Conservation (phyloP, 2,888 invertebrate genomes). For the Eupithecia dodoneata region DNA sequence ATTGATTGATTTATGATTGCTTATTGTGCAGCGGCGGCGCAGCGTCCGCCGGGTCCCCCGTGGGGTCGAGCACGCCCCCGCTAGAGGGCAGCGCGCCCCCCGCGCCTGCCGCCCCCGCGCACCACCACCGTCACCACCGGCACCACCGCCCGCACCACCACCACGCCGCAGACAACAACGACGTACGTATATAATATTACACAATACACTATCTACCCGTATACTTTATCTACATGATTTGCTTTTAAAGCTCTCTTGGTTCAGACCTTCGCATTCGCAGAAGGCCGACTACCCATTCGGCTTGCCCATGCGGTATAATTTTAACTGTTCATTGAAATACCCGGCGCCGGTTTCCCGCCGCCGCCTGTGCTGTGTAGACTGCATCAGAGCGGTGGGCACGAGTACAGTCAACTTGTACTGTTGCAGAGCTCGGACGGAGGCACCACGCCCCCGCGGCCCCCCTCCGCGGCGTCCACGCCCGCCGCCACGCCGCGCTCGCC, state of each 20-base stretch:
- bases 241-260: too few species aligned
- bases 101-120: conserved; percentile 18
- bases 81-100: conserved; percentile 19
- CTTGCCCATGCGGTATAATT: too few species aligned
- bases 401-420: not conserved
- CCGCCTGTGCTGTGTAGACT: too few species aligned
- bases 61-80: conserved; percentile 32
- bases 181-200: not conserved
- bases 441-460: conserved; percentile 30
- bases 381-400: too few species aligned
- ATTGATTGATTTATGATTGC: too few species aligned
- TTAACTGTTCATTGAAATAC: too few species aligned
- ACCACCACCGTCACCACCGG: not conserved
- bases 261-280: too few species aligned
- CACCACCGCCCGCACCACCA: not conserved
- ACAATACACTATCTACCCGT: too few species aligned
- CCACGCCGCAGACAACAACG: not conserved
- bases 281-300: too few species aligned
- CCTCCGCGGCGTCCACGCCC: conserved; percentile 33
- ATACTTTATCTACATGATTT: too few species aligned
- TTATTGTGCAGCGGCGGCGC: conserved; percentile 32
- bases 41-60: conserved; percentile 11
- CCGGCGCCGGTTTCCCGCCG: too few species aligned
- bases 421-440: conserved; percentile 26
- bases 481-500: conserved; percentile 31